Evolutionary conservation across 2,797 vertebrate genomes (phyloP).

Genomic region (Sus cebifrons): DNA sequence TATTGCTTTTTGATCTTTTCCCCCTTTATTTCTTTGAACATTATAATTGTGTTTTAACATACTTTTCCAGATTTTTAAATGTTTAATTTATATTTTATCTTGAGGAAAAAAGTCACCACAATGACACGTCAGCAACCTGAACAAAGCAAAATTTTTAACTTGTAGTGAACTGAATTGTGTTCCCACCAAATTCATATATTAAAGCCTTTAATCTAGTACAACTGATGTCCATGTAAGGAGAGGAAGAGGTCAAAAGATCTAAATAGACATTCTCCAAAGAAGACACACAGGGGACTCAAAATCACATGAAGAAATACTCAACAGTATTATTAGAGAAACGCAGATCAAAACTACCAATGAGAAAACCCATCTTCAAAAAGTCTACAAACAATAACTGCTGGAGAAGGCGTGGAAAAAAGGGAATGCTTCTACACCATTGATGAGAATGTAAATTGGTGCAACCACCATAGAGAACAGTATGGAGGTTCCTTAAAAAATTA

Average conservation of each 20-base stretch:
- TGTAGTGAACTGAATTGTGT: neutral
- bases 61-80: neutral
- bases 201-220: neutral
- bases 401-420: no score
- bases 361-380: no score
- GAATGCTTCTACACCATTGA: no score
- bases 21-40: constrained; percentile 16
- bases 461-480: no score
- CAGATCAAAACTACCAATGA: no score
- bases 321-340: no score
- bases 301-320: no score
- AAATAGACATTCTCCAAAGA: no score
- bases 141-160: neutral
- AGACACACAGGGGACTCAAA: no score
- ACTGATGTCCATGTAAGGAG: neutral
- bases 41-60: constrained; percentile 39
- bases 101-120: constrained; percentile 20
- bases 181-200: neutral
- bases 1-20: neutral
- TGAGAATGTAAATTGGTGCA: no score
- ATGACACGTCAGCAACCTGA: neutral
- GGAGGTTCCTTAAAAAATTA: no score
- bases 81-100: constrained; percentile 66
- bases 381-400: no score
- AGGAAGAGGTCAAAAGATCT: neutral